A percentile compares a stretch with the other conserved stretches of the same genome.
Evolutionary conservation across 2,113 vertebrate genomes (phyloP).

Genomic region (Fulmarus glacialis): DNA sequence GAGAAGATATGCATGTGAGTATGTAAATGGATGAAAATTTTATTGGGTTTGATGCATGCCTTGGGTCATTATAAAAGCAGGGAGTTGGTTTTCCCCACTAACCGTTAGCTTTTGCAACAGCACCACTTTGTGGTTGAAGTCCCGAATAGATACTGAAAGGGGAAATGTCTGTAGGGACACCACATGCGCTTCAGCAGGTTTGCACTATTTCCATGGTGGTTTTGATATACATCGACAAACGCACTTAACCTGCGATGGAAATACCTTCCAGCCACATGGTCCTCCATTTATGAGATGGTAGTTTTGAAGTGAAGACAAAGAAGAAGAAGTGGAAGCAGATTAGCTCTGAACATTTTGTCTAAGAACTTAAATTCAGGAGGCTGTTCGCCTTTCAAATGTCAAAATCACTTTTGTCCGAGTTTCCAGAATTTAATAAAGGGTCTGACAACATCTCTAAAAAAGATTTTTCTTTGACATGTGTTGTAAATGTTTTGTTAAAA

Average conservation of each 20-base stretch:
- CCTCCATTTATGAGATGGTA: background rate
- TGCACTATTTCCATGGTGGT: background rate
- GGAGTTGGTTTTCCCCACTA: background rate
- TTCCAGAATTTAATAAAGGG: background rate
- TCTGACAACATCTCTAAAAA: background rate
- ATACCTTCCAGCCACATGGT: background rate
- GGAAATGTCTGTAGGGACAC: background rate
- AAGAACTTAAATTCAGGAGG: background rate
- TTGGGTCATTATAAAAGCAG: background rate
- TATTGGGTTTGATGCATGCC: background rate
- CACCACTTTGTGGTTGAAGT: conserved; percentile 78
- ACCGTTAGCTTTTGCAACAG: conserved; percentile 78
- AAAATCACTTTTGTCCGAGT: background rate
- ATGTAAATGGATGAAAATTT: background rate
- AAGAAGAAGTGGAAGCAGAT: background rate
- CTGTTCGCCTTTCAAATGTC: background rate
- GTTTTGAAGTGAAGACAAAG: background rate
- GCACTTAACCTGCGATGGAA: background rate
- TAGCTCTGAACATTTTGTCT: background rate
- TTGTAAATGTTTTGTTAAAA: background rate
- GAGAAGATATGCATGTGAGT: background rate
- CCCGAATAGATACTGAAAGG: conserved; percentile 19
- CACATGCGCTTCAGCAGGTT: background rate
- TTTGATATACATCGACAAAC: background rate
- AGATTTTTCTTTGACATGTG: background rate